Base-by-base conservation (phyloP, 2,113 vertebrate genomes). In the Cisticola juncidis region DNA sequence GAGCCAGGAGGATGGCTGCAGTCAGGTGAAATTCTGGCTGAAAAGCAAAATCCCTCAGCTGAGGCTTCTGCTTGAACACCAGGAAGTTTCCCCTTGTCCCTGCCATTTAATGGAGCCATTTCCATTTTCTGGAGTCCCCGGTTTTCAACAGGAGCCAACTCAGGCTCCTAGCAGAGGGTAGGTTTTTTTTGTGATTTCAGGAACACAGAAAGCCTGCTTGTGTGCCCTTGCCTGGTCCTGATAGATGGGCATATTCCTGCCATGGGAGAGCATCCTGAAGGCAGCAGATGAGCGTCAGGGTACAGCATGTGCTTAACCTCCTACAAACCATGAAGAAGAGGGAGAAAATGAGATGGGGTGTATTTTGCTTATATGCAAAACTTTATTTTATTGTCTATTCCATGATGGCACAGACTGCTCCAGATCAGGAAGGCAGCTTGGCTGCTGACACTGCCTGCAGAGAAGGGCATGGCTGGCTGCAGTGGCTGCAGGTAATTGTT, bases 21-120 rank as follows among this genome's bases (percentile, higher is more conserved):
- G 72, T 80, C 81, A 86, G 68, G 81, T 74, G 81, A 92, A 92
- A 87, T 54, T 89, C 64, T 81, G 60, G 40, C 68, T 83, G 36
- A 81, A 88, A 91, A 51, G 54, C 20, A 84, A 70, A 93, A 81
- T 66, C 28, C 56, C n/a, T 86, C 4, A 0, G 25, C 58, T 65
- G 50, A 0, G 2, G 4, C n/a, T 88, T 80, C 68, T 77, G 29
- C 26, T 77, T 47, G 44, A 68, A 51, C 19, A 68, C 15, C 33
- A 64, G 40, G 53, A 77, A 80, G 69, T 69, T 68, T 77, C 31
- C 26, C 18, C 22, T n/a, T 28, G 3, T 68, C 53, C 17, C 45
- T 77, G 76, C 5, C 4, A 6, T 23, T 89, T 42, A 11, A 58
- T 3, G 1, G 53, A 48, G 17, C 42, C 53, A 13, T 28, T 53